phyloP scores from a whole-genome alignment of 2,113 vertebrate species.

The Pachyramphus minor region DNA sequence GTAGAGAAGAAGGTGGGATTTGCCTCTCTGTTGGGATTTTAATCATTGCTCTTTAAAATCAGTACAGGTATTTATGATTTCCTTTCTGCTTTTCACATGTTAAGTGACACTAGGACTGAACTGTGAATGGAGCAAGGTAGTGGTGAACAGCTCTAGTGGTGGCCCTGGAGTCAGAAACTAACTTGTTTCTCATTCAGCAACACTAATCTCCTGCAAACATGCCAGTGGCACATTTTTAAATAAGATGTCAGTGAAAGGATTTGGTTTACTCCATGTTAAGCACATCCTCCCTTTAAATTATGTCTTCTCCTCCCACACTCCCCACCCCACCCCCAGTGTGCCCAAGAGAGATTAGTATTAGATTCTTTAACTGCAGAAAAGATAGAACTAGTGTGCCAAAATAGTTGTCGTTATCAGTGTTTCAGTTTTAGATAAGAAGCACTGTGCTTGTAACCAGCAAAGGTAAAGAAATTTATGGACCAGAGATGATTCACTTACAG shows the following conservation, averaged over 20 bases:
- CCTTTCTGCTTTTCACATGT: background rate
- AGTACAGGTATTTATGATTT: background rate
- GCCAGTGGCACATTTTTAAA: background rate
- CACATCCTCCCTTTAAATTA: background rate
- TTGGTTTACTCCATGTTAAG: background rate
- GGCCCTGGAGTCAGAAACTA: background rate
- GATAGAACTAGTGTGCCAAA: background rate
- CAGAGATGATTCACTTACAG: background rate
- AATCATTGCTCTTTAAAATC: background rate
- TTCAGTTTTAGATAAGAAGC: background rate
- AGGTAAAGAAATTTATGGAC: background rate
- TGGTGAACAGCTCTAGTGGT: background rate
- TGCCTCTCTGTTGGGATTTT: background rate
- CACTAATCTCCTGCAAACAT: background rate
- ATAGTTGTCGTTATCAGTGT: background rate
- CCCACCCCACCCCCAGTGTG: fast-evolving
- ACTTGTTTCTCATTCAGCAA: background rate
- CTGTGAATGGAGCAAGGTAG: background rate
- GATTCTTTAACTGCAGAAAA: background rate
- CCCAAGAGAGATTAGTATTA: background rate
- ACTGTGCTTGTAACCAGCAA: background rate
- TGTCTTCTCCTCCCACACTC: background rate
- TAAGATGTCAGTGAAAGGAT: background rate
- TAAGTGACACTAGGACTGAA: background rate
- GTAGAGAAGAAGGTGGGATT: background rate